Conservation (phyloP, 2,797 vertebrate genomes). For the Hippopotamyrus pictus region DNA sequence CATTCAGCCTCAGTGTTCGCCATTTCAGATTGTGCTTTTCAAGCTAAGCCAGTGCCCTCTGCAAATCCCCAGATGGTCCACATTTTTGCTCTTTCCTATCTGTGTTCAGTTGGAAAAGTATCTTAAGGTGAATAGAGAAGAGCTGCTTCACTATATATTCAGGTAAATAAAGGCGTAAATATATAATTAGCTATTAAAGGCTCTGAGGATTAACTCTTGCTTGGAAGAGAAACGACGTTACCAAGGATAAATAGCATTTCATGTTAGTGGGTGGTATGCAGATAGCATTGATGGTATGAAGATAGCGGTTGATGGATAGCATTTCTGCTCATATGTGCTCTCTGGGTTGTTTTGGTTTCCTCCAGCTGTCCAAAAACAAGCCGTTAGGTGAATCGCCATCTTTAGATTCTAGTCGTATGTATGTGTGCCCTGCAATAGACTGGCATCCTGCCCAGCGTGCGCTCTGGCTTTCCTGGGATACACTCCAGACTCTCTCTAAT, state of each 20-base stretch:
- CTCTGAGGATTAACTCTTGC: not conserved
- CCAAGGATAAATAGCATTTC: not conserved
- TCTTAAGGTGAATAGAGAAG: not conserved
- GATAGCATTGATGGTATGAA: no score
- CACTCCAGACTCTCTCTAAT: not conserved
- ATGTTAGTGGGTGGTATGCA: not conserved
- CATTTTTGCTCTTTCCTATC: not conserved
- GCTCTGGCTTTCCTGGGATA: not conserved
- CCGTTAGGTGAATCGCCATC: not conserved
- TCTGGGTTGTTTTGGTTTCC: not conserved
- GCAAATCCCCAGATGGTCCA: not conserved
- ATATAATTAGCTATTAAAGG: not conserved
- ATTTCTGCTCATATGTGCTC: not conserved
- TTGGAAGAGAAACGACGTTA: not conserved
- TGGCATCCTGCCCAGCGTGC: not conserved
- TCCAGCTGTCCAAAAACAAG: not conserved
- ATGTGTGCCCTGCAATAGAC: not conserved
- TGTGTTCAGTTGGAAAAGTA: not conserved
- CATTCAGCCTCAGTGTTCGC: not conserved
- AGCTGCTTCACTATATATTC: not conserved
- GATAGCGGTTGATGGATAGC: not conserved
- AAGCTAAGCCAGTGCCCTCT: not conserved
- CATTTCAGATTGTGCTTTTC: not conserved
- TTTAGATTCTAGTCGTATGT: not conserved
- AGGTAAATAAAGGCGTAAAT: not conserved